Base-by-base conservation (phyloP, 2,113 vertebrate genomes). In the Ariopsis seemanni region DNA sequence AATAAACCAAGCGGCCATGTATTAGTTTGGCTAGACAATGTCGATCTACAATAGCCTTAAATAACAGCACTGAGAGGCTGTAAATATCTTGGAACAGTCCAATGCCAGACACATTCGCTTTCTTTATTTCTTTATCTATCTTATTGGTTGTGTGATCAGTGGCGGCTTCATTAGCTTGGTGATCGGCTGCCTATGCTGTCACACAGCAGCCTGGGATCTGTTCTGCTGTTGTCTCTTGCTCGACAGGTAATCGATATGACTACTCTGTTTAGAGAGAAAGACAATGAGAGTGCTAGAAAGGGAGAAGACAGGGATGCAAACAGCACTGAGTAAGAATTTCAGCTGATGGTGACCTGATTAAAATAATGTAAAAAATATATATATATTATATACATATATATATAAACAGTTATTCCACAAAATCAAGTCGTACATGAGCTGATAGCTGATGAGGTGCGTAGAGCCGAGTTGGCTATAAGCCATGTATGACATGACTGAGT, bases 61-160 rank as follows among this genome's bases (percentile, higher is more conserved):
- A 82, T 62, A 82, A 82, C 30, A 69, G 50, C n/a, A 27, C 15
- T 30, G 65, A 84, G n/a, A 69, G 42, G 15, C 48, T 55, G n/a
- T 71, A 71, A 55, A 71, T 69, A 84, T 52, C 22, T 65, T 69
- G 48, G 82, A 69, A 67, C 50, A 42, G 79, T 82, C 79, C 30
- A 82, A 62, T 82, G 55, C 27, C 57, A 65, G 60, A 63, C 22
- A 27, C 71, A 83, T 84, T 75, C 85, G 77, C 48, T 90, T 81
- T 86, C 75, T 85, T 89, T 91, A 87, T 84, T 89, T 63, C 84
- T 87, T 80, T 89, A 87, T 85, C 88, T 90, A 88, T 91, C 78
- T 82, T 55, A 72, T 50, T 82, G 79, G 74, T 91, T 93, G 94
- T 94, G 30, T 72, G 86, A 74, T 82, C 78, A 87, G 53, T 82